Conservation (phyloP, 2,888 invertebrate genomes). For the Eilema sororculum region DNA sequence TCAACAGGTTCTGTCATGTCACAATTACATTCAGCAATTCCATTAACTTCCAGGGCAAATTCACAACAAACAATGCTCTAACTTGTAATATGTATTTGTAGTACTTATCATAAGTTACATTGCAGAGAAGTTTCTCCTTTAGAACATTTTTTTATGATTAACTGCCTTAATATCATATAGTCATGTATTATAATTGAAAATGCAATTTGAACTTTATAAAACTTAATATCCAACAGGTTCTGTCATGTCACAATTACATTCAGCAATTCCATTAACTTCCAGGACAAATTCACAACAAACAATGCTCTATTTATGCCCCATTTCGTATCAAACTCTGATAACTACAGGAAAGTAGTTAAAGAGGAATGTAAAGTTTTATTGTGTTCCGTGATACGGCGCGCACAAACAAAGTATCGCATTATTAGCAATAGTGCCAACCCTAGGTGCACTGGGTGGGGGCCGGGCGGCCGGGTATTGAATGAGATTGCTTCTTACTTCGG, state of each 20-base stretch:
- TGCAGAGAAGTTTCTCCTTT: too few species aligned
- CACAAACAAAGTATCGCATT: conserved; percentile 82
- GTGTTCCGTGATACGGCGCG: conserved; percentile 77
- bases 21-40: conserved; percentile 1
- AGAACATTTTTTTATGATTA: too few species aligned
- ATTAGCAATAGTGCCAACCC: conserved; percentile 82
- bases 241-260: background rate
- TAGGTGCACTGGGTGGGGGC: conserved; percentile 58
- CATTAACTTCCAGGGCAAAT: conserved; percentile 38
- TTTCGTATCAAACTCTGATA: conserved; percentile 78
- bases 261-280: conserved; percentile 14
- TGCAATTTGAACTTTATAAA: background rate
- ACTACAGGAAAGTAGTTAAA: conserved; percentile 83
- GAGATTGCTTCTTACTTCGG: conserved; percentile 88
- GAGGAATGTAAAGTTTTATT: conserved; percentile 84
- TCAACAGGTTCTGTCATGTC: background rate
- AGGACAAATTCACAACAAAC: conserved; percentile 53
- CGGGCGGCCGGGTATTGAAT: conserved; percentile 84
- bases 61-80: conserved; percentile 58
- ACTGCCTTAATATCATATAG: too few species aligned
- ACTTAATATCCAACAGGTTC: background rate
- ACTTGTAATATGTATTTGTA: too few species aligned
- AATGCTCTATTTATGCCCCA: conserved; percentile 69
- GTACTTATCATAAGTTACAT: too few species aligned
- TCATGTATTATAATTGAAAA: background rate